Evolutionary conservation across 2,113 vertebrate genomes (phyloP).

Genomic region (Orthonyx spaldingii): DNA sequence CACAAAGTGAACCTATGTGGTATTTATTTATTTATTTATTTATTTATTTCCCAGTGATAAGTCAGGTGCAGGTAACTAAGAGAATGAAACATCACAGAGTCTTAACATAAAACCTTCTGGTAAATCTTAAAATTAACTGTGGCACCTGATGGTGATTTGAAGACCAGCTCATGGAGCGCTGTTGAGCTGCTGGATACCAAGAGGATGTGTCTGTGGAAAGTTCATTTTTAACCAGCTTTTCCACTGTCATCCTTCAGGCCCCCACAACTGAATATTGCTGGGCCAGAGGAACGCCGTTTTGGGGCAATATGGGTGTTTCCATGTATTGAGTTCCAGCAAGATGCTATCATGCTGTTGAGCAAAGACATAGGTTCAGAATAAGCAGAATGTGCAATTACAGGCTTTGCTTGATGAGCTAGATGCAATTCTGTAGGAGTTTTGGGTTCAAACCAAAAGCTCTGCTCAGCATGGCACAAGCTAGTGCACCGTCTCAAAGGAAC

Average conservation of each 20-base stretch:
- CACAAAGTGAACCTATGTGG: neutral
- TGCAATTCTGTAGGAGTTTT: neutral
- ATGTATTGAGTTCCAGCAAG: neutral
- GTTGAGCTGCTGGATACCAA: neutral
- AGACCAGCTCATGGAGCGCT: neutral
- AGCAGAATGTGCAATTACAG: neutral
- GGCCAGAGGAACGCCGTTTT: neutral
- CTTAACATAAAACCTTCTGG: neutral
- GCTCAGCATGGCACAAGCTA: neutral
- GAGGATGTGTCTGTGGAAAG: neutral
- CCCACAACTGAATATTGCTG: neutral
- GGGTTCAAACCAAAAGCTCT: neutral
- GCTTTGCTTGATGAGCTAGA: neutral
- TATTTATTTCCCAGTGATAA: neutral
- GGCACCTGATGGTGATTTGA: accelerated
- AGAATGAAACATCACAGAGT: neutral
- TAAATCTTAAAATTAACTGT: neutral
- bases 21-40: too few species aligned
- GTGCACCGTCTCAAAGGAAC: neutral
- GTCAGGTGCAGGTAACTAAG: neutral
- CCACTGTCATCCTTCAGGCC: neutral
- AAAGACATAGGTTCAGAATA: neutral
- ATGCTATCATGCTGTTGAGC: neutral
- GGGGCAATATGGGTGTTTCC: neutral
- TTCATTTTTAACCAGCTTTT: neutral